A percentile compares a stretch with the other conserved stretches of the same genome.
phyloP scores from a whole-genome alignment of 2,113 vertebrate genomes.

The Siniperca knerii region DNA sequence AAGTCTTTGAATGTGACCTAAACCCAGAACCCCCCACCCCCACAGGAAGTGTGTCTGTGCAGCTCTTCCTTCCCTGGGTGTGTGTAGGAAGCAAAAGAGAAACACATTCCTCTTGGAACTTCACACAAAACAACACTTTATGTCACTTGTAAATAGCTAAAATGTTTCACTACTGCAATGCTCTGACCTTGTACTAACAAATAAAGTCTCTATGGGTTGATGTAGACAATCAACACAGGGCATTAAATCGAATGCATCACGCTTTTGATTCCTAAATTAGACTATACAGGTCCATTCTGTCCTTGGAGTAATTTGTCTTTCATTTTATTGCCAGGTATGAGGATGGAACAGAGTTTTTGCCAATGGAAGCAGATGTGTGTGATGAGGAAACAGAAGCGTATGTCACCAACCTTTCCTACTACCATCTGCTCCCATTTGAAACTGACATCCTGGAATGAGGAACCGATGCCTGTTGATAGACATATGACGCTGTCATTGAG shows the following conservation, averaged over 20 bases:
- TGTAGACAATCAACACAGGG: background rate
- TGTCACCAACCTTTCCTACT: constrained; percentile 97
- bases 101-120: constrained; percentile 55
- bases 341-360: constrained; percentile 87
- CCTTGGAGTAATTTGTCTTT: constrained; percentile 6
- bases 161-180: background rate
- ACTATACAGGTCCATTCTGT: background rate
- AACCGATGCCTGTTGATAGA: background rate
- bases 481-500: background rate
- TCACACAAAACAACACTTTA: constrained; percentile 37
- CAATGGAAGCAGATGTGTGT: constrained; percentile 85
- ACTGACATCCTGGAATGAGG: constrained; percentile 96
- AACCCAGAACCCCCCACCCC: constrained; percentile 27
- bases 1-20: constrained; percentile 52
- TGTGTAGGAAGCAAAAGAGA: constrained; percentile 67
- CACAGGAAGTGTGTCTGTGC: constrained; percentile 76
- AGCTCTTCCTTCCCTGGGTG: constrained; percentile 82
- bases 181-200: background rate
- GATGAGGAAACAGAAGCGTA: constrained; percentile 93
- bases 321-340: constrained; percentile 87
- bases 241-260: background rate
- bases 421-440: constrained; percentile 97
- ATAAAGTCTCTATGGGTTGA: background rate
- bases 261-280: background rate
- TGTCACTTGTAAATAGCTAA: background rate